These are phyloP conservation scores for Luidia sarsii DNA, from an alignment of 53 echinoderm and acorn worm genomes.

Conservation along the genomic window DNA sequence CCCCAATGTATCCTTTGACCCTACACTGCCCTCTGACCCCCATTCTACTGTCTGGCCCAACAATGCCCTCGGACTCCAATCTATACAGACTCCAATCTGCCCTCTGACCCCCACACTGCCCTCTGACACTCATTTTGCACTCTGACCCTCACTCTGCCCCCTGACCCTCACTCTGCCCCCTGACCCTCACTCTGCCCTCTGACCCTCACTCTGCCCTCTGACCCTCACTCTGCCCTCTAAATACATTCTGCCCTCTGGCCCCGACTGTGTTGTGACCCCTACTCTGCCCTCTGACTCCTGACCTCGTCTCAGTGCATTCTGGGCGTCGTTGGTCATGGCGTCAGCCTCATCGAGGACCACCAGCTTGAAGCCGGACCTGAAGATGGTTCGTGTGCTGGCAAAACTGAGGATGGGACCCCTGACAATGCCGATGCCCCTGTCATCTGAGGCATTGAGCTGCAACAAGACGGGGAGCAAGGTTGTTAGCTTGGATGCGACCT, in stretches of 20 bases:
- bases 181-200: too few relatives aligned
- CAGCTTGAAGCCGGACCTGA: constrained; percentile 92
- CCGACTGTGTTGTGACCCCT: not conserved
- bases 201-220: too few relatives aligned
- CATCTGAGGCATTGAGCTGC: constrained; percentile 97
- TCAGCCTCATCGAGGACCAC: constrained; percentile 98
- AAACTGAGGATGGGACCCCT: constrained; percentile 89
- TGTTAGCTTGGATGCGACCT: too few relatives aligned
- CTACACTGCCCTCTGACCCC: too few relatives aligned
- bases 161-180: too few relatives aligned
- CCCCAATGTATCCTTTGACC: too few relatives aligned
- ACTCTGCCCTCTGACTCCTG: not conserved
- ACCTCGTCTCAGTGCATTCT: constrained; percentile 98
- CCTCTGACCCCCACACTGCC: not conserved
- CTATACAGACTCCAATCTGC: not conserved
- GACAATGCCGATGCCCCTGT: constrained; percentile 93
- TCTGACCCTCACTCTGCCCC: too few relatives aligned
- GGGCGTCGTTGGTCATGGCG: constrained; percentile 98
- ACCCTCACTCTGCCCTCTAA: too few relatives aligned
- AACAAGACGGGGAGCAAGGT: not conserved
- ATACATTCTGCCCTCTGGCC: not conserved
- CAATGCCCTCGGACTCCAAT: too few relatives aligned
- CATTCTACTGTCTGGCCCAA: too few relatives aligned
- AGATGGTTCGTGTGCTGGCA: constrained; percentile 96
- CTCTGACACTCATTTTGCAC: not conserved